Percentiles rank a stretch among this genome's conserved stretches.
These are phyloP conservation scores for Bombus superbus DNA, from an alignment of 1,140 invertebrate species.

Conservation along the genomic window DNA sequence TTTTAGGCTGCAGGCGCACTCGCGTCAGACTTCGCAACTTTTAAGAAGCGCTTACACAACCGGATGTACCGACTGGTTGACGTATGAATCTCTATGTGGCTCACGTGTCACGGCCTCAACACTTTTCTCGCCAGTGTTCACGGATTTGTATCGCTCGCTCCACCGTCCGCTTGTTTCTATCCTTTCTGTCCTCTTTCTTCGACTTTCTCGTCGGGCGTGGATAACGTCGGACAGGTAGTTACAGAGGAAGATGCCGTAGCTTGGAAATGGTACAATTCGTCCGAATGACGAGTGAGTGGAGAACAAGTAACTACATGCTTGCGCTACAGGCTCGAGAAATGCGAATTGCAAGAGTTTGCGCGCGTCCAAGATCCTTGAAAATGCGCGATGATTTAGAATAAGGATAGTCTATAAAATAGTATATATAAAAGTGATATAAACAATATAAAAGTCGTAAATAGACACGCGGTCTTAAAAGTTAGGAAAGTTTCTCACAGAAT, in stretches of 20 bases:
- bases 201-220: background rate
- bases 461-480: background rate
- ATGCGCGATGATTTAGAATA: too few species aligned
- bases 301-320: too few species aligned
- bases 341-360: too few species aligned
- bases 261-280: background rate
- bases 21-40: slow-evolving; percentile 52
- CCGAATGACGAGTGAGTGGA: background rate
- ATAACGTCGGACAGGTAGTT: background rate
- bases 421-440: too few species aligned
- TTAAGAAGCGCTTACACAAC: slow-evolving; percentile 54
- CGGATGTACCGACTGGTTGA: slow-evolving; percentile 39
- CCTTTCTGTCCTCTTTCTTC: background rate
- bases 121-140: background rate
- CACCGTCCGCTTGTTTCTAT: background rate
- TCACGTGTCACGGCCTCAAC: slow-evolving; percentile 2
- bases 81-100: slow-evolving; percentile 32
- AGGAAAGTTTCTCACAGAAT: background rate
- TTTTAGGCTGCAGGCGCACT: slow-evolving; percentile 50
- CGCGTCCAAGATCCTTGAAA: background rate
- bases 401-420: background rate
- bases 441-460: background rate
- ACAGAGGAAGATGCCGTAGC: background rate
- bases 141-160: background rate
- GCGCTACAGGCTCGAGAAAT: too few species aligned